phyloP scores from a whole-genome alignment of 2,113 vertebrate species.

The Gobio gobio region DNA sequence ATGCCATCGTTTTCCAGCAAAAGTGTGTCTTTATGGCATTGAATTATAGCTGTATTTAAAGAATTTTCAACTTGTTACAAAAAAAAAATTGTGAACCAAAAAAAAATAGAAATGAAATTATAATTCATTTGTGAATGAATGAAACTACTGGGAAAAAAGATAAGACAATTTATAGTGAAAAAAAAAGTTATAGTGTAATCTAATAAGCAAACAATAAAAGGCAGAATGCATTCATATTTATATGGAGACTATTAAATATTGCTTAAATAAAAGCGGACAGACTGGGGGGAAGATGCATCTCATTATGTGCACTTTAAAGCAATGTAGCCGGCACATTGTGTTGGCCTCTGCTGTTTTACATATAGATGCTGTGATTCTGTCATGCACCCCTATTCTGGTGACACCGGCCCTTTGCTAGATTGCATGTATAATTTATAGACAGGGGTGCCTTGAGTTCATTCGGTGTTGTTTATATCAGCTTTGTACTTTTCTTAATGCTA shows the following conservation, averaged over 20 bases:
- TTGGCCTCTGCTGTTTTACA: conserved; percentile 54
- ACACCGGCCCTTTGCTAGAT: conserved; percentile 54
- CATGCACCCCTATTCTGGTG: conserved; percentile 45
- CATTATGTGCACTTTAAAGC: conserved; percentile 59
- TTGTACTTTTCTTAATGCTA: conserved; percentile 79
- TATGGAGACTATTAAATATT: conserved; percentile 45
- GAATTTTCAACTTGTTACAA: too few species aligned
- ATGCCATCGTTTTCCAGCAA: too few species aligned
- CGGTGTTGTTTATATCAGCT: conserved; percentile 80
- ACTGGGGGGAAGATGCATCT: conserved; percentile 32
- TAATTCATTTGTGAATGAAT: background rate
- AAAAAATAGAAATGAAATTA: background rate
- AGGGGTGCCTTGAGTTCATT: conserved; percentile 78
- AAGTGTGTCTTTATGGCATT: too few species aligned
- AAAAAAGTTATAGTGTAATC: conserved; percentile 26
- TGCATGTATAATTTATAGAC: conserved; percentile 80
- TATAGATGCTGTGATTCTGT: conserved; percentile 47
- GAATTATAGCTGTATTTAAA: too few species aligned
- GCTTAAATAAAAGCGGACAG: conserved; percentile 45
- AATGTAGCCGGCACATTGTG: conserved; percentile 54
- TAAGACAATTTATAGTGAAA: too few species aligned
- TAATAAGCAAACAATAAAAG: conserved; percentile 47
- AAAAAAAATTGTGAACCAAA: background rate
- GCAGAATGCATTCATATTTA: conserved; percentile 43
- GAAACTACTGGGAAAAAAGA: too few species aligned